Base-by-base conservation (phyloP, 2,888 invertebrate genomes). In the Phalera bucephala region DNA sequence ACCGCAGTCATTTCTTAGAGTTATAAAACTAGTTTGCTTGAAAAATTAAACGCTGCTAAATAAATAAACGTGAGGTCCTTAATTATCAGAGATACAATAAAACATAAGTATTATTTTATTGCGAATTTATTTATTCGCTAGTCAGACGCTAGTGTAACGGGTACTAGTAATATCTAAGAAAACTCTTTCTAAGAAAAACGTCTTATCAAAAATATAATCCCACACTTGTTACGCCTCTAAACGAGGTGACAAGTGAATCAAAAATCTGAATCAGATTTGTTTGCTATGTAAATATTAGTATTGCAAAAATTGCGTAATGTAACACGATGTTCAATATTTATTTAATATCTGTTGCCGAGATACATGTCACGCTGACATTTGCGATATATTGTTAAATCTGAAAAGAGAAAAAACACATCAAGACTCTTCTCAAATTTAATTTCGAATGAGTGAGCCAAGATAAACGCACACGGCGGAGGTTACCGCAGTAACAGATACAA, bases 381-480 rank as follows among this genome's bases (percentile, higher is more conserved):
- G 14, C n/a, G 27, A 14, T 11, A 25, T 27, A n/a, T 40, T 37
- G 3, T 36, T 40, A 37, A 52, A 51, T 47, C 30, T 40, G 28
- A 41, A 21, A 9, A 30, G 6, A 44, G 34, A 32, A 40, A 29
- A 39, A 42, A 43, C 36, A 36, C 36, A 36, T 38, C 31, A 40
- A 35, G 36, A 34, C 27, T 33, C 21, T 33, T 41, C 30, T 39
- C 41, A 37, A 39, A 39, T 37, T 40, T 36, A 36, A 45, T 45
- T 36, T 34, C 30, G 30, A 35, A 36, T 47, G 38, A 42, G 35
- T 25, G 46, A 51, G 53, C 38, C 33, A 42, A 56, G 45, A 41
- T 34, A 54, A 46, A 41, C 40, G 37, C 74, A 58, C 48, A 50
- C 47, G 53, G 57, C 43, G 38, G 34, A 49, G 57, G 54, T 55